A percentile compares a stretch with the other conserved stretches of the same genome.
Evolutionary conservation across 1,140 invertebrate genomes (phyloP).

Genomic region (Steinernema khuongi): DNA sequence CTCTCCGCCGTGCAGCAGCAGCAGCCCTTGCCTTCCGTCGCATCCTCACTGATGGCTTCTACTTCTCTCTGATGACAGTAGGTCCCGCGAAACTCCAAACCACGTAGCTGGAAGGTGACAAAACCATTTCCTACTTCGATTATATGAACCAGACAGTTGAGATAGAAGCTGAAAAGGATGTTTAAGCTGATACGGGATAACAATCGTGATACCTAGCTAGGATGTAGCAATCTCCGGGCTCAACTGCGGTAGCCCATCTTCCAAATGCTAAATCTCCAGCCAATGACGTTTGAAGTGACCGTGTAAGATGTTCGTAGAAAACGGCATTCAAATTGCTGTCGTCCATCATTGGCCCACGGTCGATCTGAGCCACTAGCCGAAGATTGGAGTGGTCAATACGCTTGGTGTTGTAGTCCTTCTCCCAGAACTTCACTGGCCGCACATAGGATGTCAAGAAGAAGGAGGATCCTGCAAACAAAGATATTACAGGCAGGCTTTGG

Average conservation of each 20-base stretch:
- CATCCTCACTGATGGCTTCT: conserved; percentile 90
- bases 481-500: background rate
- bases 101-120: conserved; percentile 93
- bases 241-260: conserved; percentile 48
- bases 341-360: conserved; percentile 79
- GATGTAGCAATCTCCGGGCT: conserved; percentile 75
- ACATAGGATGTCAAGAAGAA: conserved; percentile 97
- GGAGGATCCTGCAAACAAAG: conserved; percentile 81
- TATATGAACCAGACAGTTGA: conserved; percentile 95
- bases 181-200: conserved; percentile 73
- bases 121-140: conserved; percentile 96
- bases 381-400: conserved; percentile 95
- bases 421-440: conserved; percentile 97
- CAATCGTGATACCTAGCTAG: conserved; percentile 94
- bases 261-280: conserved; percentile 88
- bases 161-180: conserved; percentile 79
- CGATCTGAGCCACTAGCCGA: conserved; percentile 83
- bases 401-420: conserved; percentile 71
- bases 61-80: conserved; percentile 87
- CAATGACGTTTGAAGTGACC: conserved; percentile 87
- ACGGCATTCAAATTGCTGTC: conserved; percentile 99
- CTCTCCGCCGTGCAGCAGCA: conserved; percentile 89
- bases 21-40: conserved; percentile 64
- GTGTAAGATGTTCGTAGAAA: conserved; percentile 96
- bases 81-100: conserved; percentile 90